Conservation (phyloP, 1,140 invertebrate genomes). For the Bombus waltoni region DNA sequence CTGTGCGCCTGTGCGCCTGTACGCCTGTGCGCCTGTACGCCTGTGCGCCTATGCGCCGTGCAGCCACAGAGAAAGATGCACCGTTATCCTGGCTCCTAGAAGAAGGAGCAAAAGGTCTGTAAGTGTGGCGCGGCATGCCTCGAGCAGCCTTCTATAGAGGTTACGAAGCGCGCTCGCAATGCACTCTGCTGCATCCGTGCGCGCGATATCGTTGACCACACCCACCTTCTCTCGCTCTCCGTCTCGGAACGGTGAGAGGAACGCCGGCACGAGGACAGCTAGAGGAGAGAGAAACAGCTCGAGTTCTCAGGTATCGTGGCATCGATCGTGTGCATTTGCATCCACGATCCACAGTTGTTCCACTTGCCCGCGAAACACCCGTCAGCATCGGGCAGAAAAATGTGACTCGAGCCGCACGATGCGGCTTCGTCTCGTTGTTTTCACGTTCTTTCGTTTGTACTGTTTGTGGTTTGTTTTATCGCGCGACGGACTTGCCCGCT, state of each 20-base stretch:
- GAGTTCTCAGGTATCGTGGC: constrained; percentile 55
- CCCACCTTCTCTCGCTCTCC: constrained; percentile 51
- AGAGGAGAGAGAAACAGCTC: constrained; percentile 25
- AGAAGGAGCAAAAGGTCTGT: constrained; percentile 46
- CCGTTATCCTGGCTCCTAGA: constrained; percentile 54
- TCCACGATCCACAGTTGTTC: constrained; percentile 51
- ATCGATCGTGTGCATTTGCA: constrained; percentile 57
- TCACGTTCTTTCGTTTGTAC: neutral
- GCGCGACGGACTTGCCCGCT: no score
- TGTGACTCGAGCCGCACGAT: neutral
- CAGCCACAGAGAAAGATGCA: constrained; percentile 41
- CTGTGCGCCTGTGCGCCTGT: no score
- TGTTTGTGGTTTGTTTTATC: neutral
- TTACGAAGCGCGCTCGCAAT: constrained; percentile 56
- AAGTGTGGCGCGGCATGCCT: constrained; percentile 50
- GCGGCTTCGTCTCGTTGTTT: no score
- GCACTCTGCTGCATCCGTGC: constrained; percentile 20
- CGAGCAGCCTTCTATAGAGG: constrained; percentile 49
- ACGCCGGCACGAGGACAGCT: neutral
- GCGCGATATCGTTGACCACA: constrained; percentile 65
- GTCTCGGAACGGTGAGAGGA: constrained; percentile 22
- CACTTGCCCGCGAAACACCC: constrained; percentile 47
- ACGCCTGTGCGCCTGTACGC: no score
- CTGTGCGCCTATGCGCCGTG: no score
- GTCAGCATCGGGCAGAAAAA: neutral